phyloP scores from a whole-genome alignment of 2,888 invertebrate species.

The Calameuta idolon region DNA sequence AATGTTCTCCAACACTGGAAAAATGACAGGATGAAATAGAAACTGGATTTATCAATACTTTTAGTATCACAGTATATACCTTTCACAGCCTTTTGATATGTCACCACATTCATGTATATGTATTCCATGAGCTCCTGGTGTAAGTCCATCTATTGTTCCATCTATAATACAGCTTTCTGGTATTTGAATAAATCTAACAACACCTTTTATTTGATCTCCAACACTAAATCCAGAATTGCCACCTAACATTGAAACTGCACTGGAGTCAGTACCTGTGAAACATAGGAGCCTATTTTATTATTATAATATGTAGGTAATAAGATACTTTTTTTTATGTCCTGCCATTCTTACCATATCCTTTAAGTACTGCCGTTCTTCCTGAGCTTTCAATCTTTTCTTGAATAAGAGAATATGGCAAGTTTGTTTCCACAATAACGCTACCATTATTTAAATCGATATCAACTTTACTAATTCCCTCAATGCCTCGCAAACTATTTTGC shows the following conservation, averaged over 20 bases:
- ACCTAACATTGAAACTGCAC: constrained; percentile 81
- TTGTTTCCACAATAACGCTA: constrained; percentile 78
- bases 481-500: constrained; percentile 62
- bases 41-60: background rate
- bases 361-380: constrained; percentile 81
- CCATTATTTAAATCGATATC: constrained; percentile 73
- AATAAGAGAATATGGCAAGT: constrained; percentile 70
- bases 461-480: constrained; percentile 68
- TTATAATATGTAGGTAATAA: background rate
- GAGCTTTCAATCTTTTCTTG: constrained; percentile 69
- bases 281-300: constrained; percentile 45
- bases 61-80: constrained; percentile 53
- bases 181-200: constrained; percentile 81
- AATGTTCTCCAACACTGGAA: constrained; percentile 73
- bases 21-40: constrained; percentile 19
- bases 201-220: constrained; percentile 73
- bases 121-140: constrained; percentile 72
- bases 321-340: constrained; percentile 6
- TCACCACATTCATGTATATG: constrained; percentile 82
- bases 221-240: constrained; percentile 67
- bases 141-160: constrained; percentile 85
- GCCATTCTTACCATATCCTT: constrained; percentile 79
- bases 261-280: constrained; percentile 64
- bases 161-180: constrained; percentile 77
- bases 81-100: constrained; percentile 74